phyloP scores from a whole-genome alignment of 2,888 invertebrate species.

The Brachylomia viminalis region DNA sequence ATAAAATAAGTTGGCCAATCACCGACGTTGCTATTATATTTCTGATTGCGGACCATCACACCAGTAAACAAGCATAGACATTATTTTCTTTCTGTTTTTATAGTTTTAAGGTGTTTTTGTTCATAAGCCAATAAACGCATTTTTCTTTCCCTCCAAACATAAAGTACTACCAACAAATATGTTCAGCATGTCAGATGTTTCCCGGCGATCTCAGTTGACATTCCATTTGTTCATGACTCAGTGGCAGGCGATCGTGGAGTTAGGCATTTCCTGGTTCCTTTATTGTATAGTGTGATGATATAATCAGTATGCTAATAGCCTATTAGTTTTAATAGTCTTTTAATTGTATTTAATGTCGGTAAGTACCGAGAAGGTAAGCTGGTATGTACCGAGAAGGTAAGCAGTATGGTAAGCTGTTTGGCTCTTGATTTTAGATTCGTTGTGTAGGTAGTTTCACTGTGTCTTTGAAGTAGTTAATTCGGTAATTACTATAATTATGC shows the following conservation, averaged over 20 bases:
- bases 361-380: background rate
- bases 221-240: conserved; percentile 31
- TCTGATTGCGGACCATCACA: too few species aligned
- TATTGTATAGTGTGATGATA: conserved; percentile 45
- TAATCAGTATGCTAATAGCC: conserved; percentile 41
- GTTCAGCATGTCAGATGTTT: background rate
- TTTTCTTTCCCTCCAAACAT: background rate
- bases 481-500: conserved; percentile 31
- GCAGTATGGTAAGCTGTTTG: background rate
- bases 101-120: background rate
- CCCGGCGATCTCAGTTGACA: background rate
- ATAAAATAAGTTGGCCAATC: background rate
- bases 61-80: background rate
- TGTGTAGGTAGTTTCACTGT: conserved; percentile 9
- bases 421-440: background rate
- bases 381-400: background rate
- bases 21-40: background rate
- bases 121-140: background rate
- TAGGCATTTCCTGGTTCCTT: conserved; percentile 54
- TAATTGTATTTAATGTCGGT: conserved; percentile 37
- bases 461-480: conserved; percentile 22
- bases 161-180: background rate
- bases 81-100: background rate
- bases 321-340: conserved; percentile 56
- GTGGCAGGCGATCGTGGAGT: conserved; percentile 15